Conservation (phyloP, 2,797 vertebrate species). For the Simalia tracyae region DNA sequence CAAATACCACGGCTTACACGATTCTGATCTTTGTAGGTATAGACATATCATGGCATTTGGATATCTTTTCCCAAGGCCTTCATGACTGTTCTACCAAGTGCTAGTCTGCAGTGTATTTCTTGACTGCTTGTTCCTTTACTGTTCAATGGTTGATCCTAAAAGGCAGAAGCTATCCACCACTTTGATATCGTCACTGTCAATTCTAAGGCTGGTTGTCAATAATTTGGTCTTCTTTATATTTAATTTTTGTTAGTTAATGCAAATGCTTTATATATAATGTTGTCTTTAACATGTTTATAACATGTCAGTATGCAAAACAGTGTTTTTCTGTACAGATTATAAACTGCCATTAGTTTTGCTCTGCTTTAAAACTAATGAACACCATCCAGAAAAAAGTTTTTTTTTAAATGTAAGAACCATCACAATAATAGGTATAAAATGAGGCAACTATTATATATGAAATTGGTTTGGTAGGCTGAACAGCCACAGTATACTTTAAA, state of each 20-base stretch:
- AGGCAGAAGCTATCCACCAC: background rate
- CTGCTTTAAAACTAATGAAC: background rate
- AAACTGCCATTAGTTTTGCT: background rate
- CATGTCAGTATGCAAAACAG: background rate
- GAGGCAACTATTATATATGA: background rate
- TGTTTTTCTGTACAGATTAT: background rate
- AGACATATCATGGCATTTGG: background rate
- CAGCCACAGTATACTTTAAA: background rate
- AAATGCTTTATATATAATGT: background rate
- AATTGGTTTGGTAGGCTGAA: background rate
- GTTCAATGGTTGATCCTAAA: background rate
- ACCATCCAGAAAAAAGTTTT: background rate
- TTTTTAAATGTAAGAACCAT: background rate
- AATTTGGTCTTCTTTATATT: background rate
- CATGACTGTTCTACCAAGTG: background rate
- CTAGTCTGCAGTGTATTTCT: background rate
- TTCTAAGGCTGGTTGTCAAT: background rate
- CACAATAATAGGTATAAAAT: background rate
- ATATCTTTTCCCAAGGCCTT: background rate
- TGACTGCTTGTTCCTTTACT: background rate
- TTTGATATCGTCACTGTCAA: background rate
- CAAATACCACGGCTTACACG: too few relatives aligned
- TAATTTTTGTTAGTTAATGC: background rate
- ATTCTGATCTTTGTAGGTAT: too few relatives aligned
- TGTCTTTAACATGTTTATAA: background rate